Evolutionary conservation across 2,797 vertebrate species (phyloP).

Genomic region (Typhlichthys eigenmanni): DNA sequence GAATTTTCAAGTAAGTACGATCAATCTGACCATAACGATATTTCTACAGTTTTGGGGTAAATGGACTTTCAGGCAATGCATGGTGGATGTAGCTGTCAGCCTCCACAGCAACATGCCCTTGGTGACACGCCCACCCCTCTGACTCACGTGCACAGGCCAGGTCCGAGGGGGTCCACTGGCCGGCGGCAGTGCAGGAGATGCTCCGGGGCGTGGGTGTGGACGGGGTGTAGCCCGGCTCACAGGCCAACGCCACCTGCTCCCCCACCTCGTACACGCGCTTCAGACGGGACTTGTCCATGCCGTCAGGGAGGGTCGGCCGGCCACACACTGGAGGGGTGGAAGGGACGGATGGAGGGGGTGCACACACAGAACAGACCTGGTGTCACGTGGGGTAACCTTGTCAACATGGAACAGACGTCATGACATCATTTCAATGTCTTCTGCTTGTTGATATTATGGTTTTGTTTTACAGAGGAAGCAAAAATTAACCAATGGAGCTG

Average conservation of each 20-base stretch:
- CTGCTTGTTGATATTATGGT: too few relatives aligned
- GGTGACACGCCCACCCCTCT: not conserved
- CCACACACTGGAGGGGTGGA: conserved; percentile 69
- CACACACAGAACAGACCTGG: too few relatives aligned
- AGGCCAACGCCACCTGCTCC: conserved; percentile 74
- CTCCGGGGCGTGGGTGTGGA: conserved; percentile 48
- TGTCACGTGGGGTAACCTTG: not conserved
- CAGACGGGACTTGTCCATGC: conserved; percentile 58
- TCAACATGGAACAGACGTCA: too few relatives aligned
- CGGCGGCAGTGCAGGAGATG: conserved; percentile 71
- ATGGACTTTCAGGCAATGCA: too few relatives aligned
- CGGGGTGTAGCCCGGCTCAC: conserved; percentile 73
- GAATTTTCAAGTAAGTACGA: too few relatives aligned
- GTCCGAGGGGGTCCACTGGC: conserved; percentile 77
- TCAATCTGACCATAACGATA: too few relatives aligned
- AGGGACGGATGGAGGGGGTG: not conserved
- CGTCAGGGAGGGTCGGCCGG: conserved; percentile 69
- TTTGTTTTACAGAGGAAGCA: too few relatives aligned
- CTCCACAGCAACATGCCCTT: not conserved
- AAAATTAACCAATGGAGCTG: too few relatives aligned
- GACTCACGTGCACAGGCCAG: conserved; percentile 85
- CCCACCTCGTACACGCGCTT: conserved; percentile 78
- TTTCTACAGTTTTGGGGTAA: too few relatives aligned
- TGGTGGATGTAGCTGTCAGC: too few relatives aligned
- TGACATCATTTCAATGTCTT: too few relatives aligned